Evolutionary conservation across 2,113 vertebrate species (phyloP).

Genomic region (Corapipo altera): DNA sequence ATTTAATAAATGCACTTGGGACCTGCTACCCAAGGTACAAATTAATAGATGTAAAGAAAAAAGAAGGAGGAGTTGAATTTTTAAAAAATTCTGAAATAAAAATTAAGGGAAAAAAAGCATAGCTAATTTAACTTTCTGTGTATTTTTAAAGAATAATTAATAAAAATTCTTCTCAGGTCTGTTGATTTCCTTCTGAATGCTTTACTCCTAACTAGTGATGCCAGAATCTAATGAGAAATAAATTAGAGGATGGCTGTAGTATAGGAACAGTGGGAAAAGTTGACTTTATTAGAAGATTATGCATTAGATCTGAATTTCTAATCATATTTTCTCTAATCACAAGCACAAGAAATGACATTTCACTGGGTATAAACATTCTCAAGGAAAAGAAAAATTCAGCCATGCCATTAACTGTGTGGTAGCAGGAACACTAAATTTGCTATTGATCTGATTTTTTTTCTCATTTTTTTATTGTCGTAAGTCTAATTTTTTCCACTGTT

Average conservation of each 20-base stretch:
- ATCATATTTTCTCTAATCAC: constrained; percentile 37
- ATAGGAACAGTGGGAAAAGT: background rate
- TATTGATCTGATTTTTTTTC: background rate
- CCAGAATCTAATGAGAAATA: constrained; percentile 31
- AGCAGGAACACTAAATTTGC: background rate
- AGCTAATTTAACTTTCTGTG: background rate
- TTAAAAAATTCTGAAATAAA: background rate
- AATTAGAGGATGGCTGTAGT: constrained; percentile 12
- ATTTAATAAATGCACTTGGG: background rate
- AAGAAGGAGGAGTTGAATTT: background rate
- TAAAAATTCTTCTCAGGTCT: constrained; percentile 10
- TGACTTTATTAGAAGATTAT: constrained; percentile 38
- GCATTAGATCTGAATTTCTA: constrained; percentile 18
- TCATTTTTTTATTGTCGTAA: background rate
- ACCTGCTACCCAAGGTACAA: background rate
- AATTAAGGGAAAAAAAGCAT: background rate
- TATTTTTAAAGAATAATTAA: background rate
- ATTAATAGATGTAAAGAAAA: background rate
- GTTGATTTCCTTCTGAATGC: background rate
- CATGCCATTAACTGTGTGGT: background rate
- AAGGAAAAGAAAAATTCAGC: background rate
- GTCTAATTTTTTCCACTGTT: background rate
- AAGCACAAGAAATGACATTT: constrained; percentile 13
- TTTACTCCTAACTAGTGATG: background rate
- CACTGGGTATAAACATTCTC: background rate